These are phyloP conservation scores for Onychostruthus taczanowskii DNA, from an alignment of 2,113 vertebrate genomes.

Conservation along the genomic window DNA sequence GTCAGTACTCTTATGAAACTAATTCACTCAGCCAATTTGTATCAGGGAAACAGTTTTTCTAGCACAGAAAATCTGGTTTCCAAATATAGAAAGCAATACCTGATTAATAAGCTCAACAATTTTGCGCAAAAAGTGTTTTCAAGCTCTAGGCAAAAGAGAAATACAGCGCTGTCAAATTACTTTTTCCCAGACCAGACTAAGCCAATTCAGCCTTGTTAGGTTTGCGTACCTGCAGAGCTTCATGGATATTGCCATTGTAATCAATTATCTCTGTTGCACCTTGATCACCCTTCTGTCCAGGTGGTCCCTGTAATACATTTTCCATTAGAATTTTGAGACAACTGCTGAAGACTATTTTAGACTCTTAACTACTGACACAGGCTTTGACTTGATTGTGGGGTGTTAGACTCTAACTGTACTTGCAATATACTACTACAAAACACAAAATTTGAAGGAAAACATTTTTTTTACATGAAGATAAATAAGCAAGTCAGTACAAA, in stretches of 20 bases:
- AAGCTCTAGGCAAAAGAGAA: not conserved
- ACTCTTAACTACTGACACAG: not conserved
- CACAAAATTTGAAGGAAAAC: not conserved
- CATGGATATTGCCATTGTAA: slow-evolving; percentile 97
- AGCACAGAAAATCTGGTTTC: slow-evolving; percentile 1
- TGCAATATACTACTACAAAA: not conserved
- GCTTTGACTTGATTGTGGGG: not conserved
- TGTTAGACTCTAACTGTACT: not conserved
- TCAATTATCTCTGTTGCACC: slow-evolving; percentile 97
- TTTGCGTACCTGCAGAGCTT: slow-evolving; percentile 91
- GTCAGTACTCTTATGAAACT: not conserved
- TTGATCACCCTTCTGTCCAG: slow-evolving; percentile 96
- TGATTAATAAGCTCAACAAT: not conserved
- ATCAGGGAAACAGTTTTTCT: slow-evolving; percentile 23
- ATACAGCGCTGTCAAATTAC: not conserved
- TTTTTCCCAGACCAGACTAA: not conserved
- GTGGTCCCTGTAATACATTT: slow-evolving; percentile 82
- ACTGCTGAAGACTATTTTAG: not conserved
- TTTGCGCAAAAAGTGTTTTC: not conserved
- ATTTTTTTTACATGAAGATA: not conserved
- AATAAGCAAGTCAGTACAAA: not conserved
- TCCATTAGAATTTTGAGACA: not conserved
- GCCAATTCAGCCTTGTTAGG: not conserved
- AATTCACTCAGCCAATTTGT: slow-evolving; percentile 14
- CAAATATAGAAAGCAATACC: not conserved